A percentile compares a stretch with the other conserved stretches of the same genome.
These are phyloP conservation scores for Synergus umbraculus DNA, from an alignment of 2,888 invertebrate genomes.

Conservation along the genomic window DNA sequence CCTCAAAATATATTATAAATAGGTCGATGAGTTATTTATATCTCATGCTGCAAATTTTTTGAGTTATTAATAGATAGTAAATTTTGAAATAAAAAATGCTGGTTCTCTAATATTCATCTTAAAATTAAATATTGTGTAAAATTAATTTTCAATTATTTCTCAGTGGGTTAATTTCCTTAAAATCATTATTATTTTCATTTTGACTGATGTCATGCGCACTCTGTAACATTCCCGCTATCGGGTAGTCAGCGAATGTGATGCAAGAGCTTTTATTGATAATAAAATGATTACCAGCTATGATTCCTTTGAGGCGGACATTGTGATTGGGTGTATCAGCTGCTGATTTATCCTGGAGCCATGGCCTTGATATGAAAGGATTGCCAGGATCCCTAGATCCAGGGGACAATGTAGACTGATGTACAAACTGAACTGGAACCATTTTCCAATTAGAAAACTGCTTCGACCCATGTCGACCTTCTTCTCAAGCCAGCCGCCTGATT, in stretches of 20 bases:
- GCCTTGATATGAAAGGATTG: conserved; percentile 81
- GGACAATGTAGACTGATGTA: conserved; percentile 33
- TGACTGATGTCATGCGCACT: no score
- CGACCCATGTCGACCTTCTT: conserved; percentile 7
- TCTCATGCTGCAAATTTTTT: no score
- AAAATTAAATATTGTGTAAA: no score
- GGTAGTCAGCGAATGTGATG: not conserved
- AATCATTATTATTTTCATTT: no score
- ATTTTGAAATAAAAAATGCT: no score
- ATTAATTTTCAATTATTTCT: no score
- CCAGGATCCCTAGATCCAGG: conserved; percentile 46
- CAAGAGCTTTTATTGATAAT: not conserved
- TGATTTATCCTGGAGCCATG: conserved; percentile 87
- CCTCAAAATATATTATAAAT: no score
- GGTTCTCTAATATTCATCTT: no score
- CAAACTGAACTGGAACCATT: conserved; percentile 68
- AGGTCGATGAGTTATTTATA: no score
- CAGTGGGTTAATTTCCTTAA: no score
- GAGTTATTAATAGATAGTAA: no score
- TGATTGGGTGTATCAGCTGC: conserved; percentile 82
- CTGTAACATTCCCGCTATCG: no score
- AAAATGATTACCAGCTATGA: conserved; percentile 85
- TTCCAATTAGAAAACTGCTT: conserved; percentile 15
- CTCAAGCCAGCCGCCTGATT: conserved; percentile 53
- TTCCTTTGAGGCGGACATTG: conserved; percentile 90